Conservation (phyloP, 2,888 invertebrate species). For the Endomychus coccineus region DNA sequence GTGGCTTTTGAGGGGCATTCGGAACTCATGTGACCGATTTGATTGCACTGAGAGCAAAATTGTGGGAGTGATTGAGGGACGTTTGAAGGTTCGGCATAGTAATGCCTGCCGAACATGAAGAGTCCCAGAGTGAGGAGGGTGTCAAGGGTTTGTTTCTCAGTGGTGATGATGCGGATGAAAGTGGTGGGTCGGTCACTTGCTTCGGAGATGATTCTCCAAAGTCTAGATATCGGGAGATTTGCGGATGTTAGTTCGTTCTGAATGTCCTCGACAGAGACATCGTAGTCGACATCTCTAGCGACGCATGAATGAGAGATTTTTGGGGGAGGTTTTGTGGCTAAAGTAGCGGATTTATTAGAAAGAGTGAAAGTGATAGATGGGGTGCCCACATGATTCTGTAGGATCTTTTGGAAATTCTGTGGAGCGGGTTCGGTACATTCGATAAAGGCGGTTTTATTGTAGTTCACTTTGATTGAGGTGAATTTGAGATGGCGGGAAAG, state of each 20-base stretch:
- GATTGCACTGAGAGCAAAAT: neutral
- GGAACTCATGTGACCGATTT: neutral
- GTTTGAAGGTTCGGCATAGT: neutral
- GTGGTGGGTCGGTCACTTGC: neutral
- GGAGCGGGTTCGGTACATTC: no score
- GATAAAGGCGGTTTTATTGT: constrained; percentile 1
- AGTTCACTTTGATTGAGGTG: neutral
- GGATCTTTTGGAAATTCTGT: constrained; percentile 2
- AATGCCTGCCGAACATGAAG: neutral
- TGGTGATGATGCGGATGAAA: neutral
- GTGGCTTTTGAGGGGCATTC: neutral
- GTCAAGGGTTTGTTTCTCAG: neutral
- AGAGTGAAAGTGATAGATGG: neutral
- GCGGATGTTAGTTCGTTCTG: neutral
- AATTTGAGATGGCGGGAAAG: no score
- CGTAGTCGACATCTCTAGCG: neutral
- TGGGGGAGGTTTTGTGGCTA: neutral
- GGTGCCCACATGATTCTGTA: neutral
- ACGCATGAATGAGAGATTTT: constrained; percentile 1
- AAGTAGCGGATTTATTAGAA: neutral
- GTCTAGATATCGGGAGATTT: neutral
- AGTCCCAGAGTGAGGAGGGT: neutral
- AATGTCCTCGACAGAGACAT: constrained; percentile 1
- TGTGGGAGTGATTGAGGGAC: neutral
- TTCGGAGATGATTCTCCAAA: constrained; percentile 3